Evolutionary conservation across 1,140 invertebrate species (phyloP).

Genomic region (Heliconius eleuchia): DNA sequence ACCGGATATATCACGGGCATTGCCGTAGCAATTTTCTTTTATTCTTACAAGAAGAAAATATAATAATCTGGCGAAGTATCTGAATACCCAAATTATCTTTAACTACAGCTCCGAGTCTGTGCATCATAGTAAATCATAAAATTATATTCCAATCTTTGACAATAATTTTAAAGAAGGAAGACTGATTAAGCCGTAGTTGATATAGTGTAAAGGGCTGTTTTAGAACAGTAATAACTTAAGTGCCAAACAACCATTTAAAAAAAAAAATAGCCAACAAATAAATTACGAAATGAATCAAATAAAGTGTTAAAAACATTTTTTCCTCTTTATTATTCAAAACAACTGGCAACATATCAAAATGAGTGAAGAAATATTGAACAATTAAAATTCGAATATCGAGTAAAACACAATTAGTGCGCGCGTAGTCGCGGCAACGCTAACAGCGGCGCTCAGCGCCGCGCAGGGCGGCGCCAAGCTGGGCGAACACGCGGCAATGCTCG

Average conservation of each 20-base stretch:
- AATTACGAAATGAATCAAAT: constrained; percentile 5
- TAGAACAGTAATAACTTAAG: neutral
- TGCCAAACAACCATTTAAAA: neutral
- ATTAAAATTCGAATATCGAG: constrained; percentile 5
- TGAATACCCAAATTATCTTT: neutral
- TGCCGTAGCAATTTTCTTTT: neutral
- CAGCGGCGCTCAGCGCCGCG: constrained; percentile 63
- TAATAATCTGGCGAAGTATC: neutral
- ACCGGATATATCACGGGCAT: neutral
- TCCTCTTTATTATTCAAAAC: neutral
- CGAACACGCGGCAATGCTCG: constrained; percentile 85
- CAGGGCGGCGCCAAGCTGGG: constrained; percentile 73
- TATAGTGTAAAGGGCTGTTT: neutral
- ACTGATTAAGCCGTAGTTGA: constrained; percentile 17
- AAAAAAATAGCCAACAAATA: neutral
- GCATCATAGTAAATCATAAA: neutral
- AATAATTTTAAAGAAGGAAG: constrained; percentile 24
- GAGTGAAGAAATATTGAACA: constrained; percentile 6
- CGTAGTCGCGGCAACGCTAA: constrained; percentile 56
- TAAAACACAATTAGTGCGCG: constrained; percentile 54
- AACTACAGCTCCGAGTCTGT: neutral
- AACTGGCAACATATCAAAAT: constrained; percentile 15
- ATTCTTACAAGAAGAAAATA: neutral
- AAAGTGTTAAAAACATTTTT: constrained; percentile 14
- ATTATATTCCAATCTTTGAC: constrained; percentile 15